Evolutionary conservation across 2,797 vertebrate species (phyloP).

Genomic region (Propithecus deckenii): DNA sequence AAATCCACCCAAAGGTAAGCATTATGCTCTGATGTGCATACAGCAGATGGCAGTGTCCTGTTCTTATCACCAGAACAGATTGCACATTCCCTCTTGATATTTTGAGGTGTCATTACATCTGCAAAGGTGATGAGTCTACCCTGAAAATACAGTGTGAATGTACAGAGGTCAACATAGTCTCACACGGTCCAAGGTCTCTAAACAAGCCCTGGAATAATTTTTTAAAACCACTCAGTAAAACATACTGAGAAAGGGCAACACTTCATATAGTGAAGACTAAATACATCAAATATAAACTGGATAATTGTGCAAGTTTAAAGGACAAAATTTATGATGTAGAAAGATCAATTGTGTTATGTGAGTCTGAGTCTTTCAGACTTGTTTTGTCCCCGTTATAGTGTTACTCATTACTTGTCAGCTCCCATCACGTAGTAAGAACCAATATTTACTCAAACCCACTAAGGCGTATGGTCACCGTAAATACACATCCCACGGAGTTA

Average conservation of each 20-base stretch:
- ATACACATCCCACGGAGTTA: not conserved
- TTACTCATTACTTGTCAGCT: not conserved
- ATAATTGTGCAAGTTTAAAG: not conserved
- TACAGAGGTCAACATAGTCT: not conserved
- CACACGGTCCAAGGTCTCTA: not conserved
- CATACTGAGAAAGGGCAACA: not conserved
- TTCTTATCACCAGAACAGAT: not conserved
- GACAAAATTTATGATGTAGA: not conserved
- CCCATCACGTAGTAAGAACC: not conserved
- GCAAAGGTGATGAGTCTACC: not conserved
- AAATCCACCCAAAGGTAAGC: not conserved
- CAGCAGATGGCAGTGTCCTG: not conserved
- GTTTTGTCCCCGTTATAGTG: not conserved
- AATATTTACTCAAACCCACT: not conserved
- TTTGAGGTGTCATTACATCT: not conserved
- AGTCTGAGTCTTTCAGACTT: not conserved
- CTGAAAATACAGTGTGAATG: not conserved
- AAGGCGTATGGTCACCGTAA: not conserved
- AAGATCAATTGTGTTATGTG: not conserved
- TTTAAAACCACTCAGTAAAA: not conserved
- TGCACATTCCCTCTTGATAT: not conserved
- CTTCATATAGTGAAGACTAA: not conserved
- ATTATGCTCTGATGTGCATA: not conserved
- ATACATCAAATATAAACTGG: not conserved
- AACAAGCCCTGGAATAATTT: not conserved